Conservation (phyloP, 2,797 vertebrate species). For the Hafferia zeledoni region DNA sequence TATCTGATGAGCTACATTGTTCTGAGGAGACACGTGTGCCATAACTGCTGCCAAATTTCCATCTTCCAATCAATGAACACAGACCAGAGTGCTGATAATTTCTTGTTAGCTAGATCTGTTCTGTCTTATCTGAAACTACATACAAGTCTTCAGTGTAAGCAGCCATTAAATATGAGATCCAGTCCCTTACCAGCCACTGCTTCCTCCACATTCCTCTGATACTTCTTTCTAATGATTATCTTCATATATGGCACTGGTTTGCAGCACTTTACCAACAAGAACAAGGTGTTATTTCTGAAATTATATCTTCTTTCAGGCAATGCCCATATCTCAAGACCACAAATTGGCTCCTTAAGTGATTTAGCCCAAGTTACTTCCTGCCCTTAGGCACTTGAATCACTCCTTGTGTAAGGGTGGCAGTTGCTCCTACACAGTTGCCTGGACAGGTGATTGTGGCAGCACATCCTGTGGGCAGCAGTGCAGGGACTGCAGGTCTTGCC, state of each 20-base stretch:
- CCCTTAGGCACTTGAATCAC: slow-evolving; percentile 2
- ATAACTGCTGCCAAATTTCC: background rate
- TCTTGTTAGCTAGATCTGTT: background rate
- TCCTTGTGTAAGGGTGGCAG: background rate
- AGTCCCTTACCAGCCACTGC: background rate
- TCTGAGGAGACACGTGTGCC: background rate
- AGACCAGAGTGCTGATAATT: background rate
- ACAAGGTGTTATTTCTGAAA: background rate
- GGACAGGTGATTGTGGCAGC: background rate
- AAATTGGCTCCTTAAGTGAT: background rate
- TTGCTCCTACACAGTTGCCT: background rate
- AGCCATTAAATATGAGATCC: background rate
- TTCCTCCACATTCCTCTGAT: slow-evolving; percentile 2
- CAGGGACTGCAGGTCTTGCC: background rate
- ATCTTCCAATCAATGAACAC: background rate
- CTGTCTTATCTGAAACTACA: background rate
- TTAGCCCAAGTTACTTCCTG: slow-evolving; percentile 23
- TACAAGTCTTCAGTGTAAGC: background rate
- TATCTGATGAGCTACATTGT: background rate
- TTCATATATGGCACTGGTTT: background rate
- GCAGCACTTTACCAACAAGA: background rate
- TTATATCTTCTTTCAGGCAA: background rate
- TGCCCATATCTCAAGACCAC: background rate
- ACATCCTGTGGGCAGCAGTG: background rate
- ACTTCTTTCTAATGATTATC: background rate